Evolutionary conservation across 2,113 vertebrate species (phyloP).

Genomic region (Bufo gargarizans): DNA sequence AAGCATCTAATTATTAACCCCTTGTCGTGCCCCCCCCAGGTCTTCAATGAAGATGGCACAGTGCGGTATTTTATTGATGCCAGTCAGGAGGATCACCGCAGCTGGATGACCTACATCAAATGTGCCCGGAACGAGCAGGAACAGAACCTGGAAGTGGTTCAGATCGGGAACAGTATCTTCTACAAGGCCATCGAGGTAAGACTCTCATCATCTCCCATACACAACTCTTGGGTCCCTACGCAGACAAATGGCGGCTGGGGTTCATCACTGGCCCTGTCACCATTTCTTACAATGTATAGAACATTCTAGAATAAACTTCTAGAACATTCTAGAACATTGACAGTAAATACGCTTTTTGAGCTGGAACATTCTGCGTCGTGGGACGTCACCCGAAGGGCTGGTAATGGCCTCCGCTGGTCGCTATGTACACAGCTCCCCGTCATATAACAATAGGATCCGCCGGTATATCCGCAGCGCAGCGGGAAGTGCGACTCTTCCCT

Average conservation of each 20-base stretch:
- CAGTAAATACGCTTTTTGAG: no score
- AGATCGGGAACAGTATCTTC: constrained; percentile 96
- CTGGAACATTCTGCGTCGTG: background rate
- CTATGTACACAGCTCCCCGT: background rate
- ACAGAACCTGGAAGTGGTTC: constrained; percentile 97
- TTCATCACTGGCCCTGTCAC: no score
- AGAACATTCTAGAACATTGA: background rate
- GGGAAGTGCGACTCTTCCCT: constrained; percentile 14
- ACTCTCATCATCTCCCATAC: background rate
- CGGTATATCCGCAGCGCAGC: background rate
- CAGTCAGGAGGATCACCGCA: constrained; percentile 96
- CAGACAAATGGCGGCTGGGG: no score
- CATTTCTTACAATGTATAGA: background rate
- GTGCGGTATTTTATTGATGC: constrained; percentile 95
- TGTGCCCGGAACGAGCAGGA: constrained; percentile 96
- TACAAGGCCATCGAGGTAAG: constrained; percentile 94
- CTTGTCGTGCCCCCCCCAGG: background rate
- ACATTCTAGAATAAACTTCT: background rate
- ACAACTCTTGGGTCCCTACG: no score
- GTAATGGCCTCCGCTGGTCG: background rate
- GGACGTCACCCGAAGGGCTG: background rate
- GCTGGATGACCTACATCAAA: constrained; percentile 99
- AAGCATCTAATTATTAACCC: background rate
- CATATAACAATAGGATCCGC: background rate
- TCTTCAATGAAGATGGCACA: constrained; percentile 90